Evolutionary conservation across 2,113 vertebrate species (phyloP).

Genomic region (Amia ocellicauda): DNA sequence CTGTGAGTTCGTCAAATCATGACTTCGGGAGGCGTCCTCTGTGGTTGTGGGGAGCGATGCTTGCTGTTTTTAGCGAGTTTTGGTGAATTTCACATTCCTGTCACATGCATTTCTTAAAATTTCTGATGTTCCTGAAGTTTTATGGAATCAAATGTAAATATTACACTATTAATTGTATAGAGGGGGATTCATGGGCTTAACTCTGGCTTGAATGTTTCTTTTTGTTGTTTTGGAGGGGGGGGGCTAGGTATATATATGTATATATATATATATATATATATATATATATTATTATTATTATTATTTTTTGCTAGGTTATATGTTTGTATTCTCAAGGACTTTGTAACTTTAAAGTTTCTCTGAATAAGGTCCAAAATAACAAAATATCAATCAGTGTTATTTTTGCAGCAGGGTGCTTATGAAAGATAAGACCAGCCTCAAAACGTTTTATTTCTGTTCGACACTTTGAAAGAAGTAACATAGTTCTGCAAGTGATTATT

Average conservation of each 20-base stretch:
- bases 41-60: constrained; percentile 68
- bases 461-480: no score
- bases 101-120: constrained; percentile 80
- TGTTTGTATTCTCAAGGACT: constrained; percentile 74
- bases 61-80: constrained; percentile 85
- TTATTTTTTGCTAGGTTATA: constrained; percentile 85
- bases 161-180: constrained; percentile 64
- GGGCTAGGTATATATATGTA: constrained; percentile 78
- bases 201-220: constrained; percentile 78
- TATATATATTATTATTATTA: no score
- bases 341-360: no score
- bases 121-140: constrained; percentile 79
- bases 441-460: no score
- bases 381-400: no score
- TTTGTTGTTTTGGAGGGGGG: no score
- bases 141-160: constrained; percentile 84
- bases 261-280: no score
- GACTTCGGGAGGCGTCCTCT: constrained; percentile 75
- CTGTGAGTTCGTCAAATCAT: constrained; percentile 33
- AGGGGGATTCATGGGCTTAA: constrained; percentile 74
- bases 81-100: constrained; percentile 79
- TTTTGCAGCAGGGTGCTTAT: no score
- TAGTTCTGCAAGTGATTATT: no score
- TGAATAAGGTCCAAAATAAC: no score
- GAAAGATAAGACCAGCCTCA: no score